Evolutionary conservation across 2,888 invertebrate genomes (phyloP).

Genomic region (Nomada fabriciana): DNA sequence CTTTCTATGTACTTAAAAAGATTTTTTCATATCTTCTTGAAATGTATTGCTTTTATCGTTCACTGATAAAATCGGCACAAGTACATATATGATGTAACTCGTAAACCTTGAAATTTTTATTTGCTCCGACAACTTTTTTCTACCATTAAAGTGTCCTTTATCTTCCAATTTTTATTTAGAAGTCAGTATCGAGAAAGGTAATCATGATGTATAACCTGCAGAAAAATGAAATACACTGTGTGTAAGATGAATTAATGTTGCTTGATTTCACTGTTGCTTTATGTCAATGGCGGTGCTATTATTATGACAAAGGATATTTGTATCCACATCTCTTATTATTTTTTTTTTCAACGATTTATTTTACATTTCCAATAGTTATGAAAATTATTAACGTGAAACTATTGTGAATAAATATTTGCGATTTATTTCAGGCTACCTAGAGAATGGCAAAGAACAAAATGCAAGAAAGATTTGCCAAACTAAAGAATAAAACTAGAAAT

Average conservation of each 20-base stretch:
- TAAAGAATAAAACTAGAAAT: slow-evolving; percentile 64
- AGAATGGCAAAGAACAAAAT: slow-evolving; percentile 74
- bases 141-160: neutral
- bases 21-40: slow-evolving; percentile 15
- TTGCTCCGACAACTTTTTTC: slow-evolving; percentile 9
- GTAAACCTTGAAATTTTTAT: neutral
- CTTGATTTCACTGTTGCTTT: slow-evolving; percentile 29
- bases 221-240: slow-evolving; percentile 13
- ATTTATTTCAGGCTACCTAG: slow-evolving; percentile 43
- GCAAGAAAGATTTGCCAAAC: slow-evolving; percentile 70
- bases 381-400: neutral
- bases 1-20: neutral
- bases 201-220: slow-evolving; percentile 45
- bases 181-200: neutral
- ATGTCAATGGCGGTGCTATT: slow-evolving; percentile 1
- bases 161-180: neutral
- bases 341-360: neutral
- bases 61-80: slow-evolving; percentile 12
- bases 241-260: slow-evolving; percentile 15
- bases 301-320: slow-evolving; percentile 9
- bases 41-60: slow-evolving; percentile 17
- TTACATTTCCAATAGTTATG: neutral
- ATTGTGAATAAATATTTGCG: neutral
- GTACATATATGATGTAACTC: slow-evolving; percentile 32
- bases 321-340: neutral